Evolutionary conservation across 92 coral and sea anemone species (phyloP).

Genomic region (Epizoanthus fatuus): DNA sequence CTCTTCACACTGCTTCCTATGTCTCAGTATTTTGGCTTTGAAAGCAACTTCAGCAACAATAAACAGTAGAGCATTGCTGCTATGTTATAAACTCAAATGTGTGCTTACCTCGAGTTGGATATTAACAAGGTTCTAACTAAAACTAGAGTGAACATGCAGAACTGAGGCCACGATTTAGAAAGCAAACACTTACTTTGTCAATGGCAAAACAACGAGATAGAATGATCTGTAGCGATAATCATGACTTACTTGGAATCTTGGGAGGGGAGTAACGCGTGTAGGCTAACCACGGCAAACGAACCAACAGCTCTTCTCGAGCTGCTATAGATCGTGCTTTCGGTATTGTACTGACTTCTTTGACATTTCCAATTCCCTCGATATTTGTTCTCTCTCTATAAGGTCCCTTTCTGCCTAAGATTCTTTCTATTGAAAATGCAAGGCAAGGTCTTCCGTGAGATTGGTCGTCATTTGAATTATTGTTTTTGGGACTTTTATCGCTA

Average conservation of each 20-base stretch:
- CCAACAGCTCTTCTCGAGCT: constrained; percentile 45
- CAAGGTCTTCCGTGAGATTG: constrained; percentile 17
- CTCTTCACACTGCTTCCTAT: background rate
- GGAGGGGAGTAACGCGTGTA: constrained; percentile 97
- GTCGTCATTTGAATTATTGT: constrained; percentile 9
- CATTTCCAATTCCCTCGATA: background rate
- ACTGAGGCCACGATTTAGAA: background rate
- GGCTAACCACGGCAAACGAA: constrained; percentile 88
- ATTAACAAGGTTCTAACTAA: too few species aligned
- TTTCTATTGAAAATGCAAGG: constrained; percentile 90
- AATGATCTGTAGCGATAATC: background rate
- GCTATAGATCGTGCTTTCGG: background rate
- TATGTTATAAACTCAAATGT: too few species aligned
- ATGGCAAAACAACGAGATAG: background rate
- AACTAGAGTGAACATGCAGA: background rate
- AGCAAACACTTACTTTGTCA: background rate
- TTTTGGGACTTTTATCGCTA: constrained; percentile 10
- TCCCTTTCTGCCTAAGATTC: constrained; percentile 69
- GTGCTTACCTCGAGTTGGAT: too few species aligned
- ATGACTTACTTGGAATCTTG: constrained; percentile 95
- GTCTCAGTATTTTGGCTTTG: too few species aligned
- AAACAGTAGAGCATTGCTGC: too few species aligned
- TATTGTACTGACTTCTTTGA: background rate
- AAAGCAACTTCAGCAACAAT: too few species aligned
- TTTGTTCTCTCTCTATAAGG: constrained; percentile 10